Percentiles rank a stretch among this genome's conserved stretches.
These are phyloP conservation scores for Leptatherina wallacei DNA, from an alignment of 2,797 vertebrate species.

Conservation along the genomic window DNA sequence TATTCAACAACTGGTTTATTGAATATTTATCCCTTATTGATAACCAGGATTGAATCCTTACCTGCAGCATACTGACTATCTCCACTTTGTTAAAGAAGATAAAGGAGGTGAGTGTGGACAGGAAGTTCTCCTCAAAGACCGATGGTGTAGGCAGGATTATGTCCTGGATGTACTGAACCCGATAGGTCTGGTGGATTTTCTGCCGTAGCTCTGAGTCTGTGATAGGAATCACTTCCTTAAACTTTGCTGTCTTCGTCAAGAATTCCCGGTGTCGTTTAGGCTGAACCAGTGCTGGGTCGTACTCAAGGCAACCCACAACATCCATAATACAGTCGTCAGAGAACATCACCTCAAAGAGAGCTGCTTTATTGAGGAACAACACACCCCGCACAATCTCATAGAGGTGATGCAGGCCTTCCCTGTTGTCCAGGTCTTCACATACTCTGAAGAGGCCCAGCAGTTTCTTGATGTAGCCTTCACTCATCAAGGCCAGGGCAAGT, in stretches of 20 bases:
- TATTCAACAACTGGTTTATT: background rate
- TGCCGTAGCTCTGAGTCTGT: slow-evolving; percentile 98
- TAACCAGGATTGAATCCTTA: slow-evolving; percentile 73
- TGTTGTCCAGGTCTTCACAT: slow-evolving; percentile 96
- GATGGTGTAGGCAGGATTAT: slow-evolving; percentile 99
- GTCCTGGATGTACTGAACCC: slow-evolving; percentile 99
- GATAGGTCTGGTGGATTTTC: slow-evolving; percentile 99
- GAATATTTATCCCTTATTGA: background rate
- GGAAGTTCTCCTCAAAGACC: slow-evolving; percentile 99
- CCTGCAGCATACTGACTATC: slow-evolving; percentile 99
- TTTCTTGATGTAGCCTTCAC: slow-evolving; percentile 97
- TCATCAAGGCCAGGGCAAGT: slow-evolving; percentile 95
- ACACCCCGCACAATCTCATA: slow-evolving; percentile 98
- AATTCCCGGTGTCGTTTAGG: slow-evolving; percentile 97
- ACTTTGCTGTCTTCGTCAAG: slow-evolving; percentile 98
- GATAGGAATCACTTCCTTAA: slow-evolving; percentile 99
- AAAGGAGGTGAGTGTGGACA: slow-evolving; percentile 98
- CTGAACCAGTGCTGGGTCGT: slow-evolving; percentile 95
- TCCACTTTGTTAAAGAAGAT: slow-evolving; percentile 99
- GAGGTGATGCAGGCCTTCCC: slow-evolving; percentile 96
- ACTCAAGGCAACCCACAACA: slow-evolving; percentile 98
- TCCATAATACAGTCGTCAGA: slow-evolving; percentile 99
- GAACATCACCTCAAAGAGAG: slow-evolving; percentile 99
- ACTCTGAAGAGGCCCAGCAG: slow-evolving; percentile 95
- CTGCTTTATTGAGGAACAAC: slow-evolving; percentile 98